Percentiles rank a stretch among this genome's conserved stretches.
Evolutionary conservation across 64 coral and sea anemone genomes (phyloP).

Genomic region (Stichodactyla helianthus): DNA sequence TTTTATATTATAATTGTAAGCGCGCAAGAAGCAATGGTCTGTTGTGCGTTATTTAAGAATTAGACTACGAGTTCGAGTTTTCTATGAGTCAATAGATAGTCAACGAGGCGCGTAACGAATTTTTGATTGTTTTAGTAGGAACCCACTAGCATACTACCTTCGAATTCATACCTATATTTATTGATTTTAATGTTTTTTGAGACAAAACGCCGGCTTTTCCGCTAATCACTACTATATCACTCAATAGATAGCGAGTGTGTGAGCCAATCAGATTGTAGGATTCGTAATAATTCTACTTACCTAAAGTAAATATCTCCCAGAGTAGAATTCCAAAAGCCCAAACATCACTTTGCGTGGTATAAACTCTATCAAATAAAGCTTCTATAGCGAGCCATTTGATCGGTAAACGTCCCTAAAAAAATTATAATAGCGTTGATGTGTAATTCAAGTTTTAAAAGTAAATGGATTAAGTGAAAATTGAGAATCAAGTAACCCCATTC

Average conservation of each 20-base stretch:
- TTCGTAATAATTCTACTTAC: constrained; percentile 29
- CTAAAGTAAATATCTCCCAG: constrained; percentile 86
- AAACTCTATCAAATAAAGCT: constrained; percentile 94
- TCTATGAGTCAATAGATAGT: no score
- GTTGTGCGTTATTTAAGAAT: no score
- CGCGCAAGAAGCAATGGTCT: no score
- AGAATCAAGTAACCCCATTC: background rate
- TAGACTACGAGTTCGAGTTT: no score
- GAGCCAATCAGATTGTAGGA: background rate
- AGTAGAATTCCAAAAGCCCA: constrained; percentile 86
- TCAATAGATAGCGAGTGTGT: background rate
- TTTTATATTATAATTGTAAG: no score
- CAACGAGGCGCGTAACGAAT: no score
- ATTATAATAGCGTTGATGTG: background rate
- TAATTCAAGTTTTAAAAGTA: background rate
- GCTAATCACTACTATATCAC: no score
- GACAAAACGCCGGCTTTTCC: no score
- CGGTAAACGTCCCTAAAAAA: constrained; percentile 80
- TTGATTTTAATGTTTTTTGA: no score
- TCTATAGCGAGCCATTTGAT: constrained; percentile 98
- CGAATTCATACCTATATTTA: no score
- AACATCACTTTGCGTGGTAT: constrained; percentile 97
- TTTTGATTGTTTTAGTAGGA: no score
- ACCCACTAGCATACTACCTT: no score
- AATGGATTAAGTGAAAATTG: background rate